Base-by-base conservation (phyloP, 2,888 invertebrate genomes). In the Dorcus hopei region DNA sequence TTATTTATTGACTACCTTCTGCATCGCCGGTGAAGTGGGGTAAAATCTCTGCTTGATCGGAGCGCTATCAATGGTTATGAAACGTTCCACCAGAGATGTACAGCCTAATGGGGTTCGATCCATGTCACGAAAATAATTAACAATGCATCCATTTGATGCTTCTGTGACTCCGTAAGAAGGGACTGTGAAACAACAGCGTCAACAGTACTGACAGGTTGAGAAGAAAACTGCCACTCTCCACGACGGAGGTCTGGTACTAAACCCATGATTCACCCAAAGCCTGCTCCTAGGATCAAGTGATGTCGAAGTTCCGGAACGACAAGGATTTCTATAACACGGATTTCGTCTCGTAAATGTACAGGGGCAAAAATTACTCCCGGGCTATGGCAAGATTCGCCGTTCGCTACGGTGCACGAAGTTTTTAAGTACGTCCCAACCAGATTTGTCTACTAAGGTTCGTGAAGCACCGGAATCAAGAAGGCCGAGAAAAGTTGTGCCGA, bases 1-100 rank as follows among this genome's bases (percentile, higher is more conserved):
- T 56, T 75, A 72, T 2, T 40, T 42, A 33, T 68, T 57, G 2
- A 65, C 56, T 9, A 58, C 49, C 26, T 57, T 39, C 26, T 66
- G 65, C 5, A 64, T 48, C 6, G 58, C 47, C 3, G 67, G 67
- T n/a, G 61, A 60, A 2, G 65, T 60, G 1, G 61, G 60, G 41
- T 65, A 67, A 42, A 65, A 65, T 16, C 65, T 41, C 42, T 65
- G 65, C 51, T 65, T 64, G 8, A 65, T 65, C 1, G 65, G 64
- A 3, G 8, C 9, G 9, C 43, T 19, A 26, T 54, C 38, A 9
- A 38, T 42, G 8, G 23, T 26, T 2, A 59, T 61, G 2, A n/a
- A n/a, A 43, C 54, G 58, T 49, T 58, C 58, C 3, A 58, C 54
- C 8, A 33, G 7, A 16, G 8, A 3, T 1, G 51, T 42, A 56